phyloP scores from a whole-genome alignment of 2,888 invertebrate genomes.

The Stenoptilia bipunctidactyla region DNA sequence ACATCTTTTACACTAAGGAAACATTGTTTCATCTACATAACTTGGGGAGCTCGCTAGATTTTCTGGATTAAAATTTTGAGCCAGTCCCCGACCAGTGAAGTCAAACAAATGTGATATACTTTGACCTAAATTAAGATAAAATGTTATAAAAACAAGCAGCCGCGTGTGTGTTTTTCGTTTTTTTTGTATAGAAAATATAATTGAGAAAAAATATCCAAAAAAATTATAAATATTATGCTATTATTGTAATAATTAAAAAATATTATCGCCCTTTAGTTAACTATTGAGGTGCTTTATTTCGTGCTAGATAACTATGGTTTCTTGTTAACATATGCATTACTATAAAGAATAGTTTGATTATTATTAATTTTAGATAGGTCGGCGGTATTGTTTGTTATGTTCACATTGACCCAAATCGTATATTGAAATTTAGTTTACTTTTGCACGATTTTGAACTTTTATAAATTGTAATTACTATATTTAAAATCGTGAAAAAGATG shows the following conservation, averaged over 20 bases:
- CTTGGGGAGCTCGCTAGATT: conserved; percentile 17
- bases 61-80: conserved; percentile 19
- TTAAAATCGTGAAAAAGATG: neutral
- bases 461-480: neutral
- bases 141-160: conserved; percentile 48
- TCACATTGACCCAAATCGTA: conserved; percentile 3
- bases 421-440: neutral
- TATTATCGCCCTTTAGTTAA: conserved; percentile 25
- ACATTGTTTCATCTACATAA: no score
- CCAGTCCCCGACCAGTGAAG: conserved; percentile 16
- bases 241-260: conserved; percentile 23
- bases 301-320: conserved; percentile 30
- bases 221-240: conserved; percentile 30
- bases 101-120: conserved; percentile 26
- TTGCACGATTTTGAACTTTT: conserved; percentile 2
- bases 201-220: conserved; percentile 39
- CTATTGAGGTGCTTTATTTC: conserved; percentile 33
- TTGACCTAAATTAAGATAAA: conserved; percentile 55
- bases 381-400: conserved; percentile 3
- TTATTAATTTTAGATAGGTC: conserved; percentile 24
- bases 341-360: conserved; percentile 37
- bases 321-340: conserved; percentile 39
- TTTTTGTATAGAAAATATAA: conserved; percentile 47
- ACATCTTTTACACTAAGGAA: no score
- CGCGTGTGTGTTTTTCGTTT: conserved; percentile 45